Conservation (phyloP, 2,113 vertebrate genomes). For the Cyrtonyx montezumae region DNA sequence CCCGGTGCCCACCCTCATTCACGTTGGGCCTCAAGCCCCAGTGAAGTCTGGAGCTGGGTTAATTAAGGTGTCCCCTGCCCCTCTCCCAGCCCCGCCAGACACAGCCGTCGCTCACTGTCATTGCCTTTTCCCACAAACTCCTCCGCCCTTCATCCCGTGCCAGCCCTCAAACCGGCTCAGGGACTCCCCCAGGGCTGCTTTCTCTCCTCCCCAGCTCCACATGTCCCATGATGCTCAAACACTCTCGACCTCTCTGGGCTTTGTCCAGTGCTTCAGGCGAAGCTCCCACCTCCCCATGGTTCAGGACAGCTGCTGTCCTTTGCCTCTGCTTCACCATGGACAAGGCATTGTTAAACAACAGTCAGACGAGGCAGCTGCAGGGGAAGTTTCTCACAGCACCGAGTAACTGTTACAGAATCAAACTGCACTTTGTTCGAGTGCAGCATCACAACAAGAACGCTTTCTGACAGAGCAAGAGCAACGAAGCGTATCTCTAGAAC, state of each 20-base stretch:
- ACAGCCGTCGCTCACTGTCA: not conserved
- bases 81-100: slow-evolving; percentile 21
- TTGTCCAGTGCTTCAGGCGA: rapidly evolving
- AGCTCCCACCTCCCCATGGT: not conserved
- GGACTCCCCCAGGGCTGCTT: slow-evolving; percentile 16
- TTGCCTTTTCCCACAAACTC: slow-evolving; percentile 36
- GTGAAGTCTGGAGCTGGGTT: slow-evolving; percentile 1
- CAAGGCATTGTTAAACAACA: not conserved
- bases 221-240: not conserved
- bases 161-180: slow-evolving; percentile 47
- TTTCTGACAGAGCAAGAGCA: not conserved
- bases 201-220: not conserved
- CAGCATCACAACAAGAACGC: not conserved
- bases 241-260: not conserved
- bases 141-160: slow-evolving; percentile 41
- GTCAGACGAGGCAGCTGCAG: not conserved
- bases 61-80: slow-evolving; percentile 12
- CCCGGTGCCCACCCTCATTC: not conserved
- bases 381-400: not conserved
- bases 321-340: not conserved
- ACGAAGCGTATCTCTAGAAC: not conserved
- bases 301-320: not conserved
- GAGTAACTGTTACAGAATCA: not conserved
- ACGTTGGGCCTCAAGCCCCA: not conserved
- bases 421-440: not conserved